A percentile compares a stretch with the other conserved stretches of the same genome.
These are phyloP conservation scores for Nematostella vectensis DNA, from an alignment of 92 coral and sea anemone species.

Conservation along the genomic window DNA sequence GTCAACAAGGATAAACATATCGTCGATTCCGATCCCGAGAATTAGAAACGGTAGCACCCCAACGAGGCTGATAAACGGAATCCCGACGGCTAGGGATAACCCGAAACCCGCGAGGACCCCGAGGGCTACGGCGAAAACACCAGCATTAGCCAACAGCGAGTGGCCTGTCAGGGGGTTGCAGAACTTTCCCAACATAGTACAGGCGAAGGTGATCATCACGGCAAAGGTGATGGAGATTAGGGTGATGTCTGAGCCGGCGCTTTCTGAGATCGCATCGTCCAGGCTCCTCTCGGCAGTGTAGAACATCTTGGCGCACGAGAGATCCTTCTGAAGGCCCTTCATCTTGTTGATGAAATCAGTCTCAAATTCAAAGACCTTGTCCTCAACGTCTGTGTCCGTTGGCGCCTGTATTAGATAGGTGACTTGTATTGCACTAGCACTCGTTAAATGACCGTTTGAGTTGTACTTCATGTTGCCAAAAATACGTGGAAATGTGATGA, in stretches of 20 bases:
- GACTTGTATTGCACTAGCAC: conserved; percentile 33
- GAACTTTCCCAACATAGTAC: conserved; percentile 51
- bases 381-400: conserved; percentile 14
- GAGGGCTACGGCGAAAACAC: conserved; percentile 54
- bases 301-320: conserved; percentile 37
- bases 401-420: conserved; percentile 27
- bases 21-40: conserved; percentile 78
- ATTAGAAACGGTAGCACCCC: conserved; percentile 74
- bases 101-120: conserved; percentile 66
- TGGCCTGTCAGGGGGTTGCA: conserved; percentile 67
- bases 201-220: conserved; percentile 53
- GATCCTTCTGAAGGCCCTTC: conserved; percentile 12
- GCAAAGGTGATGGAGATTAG: conserved; percentile 46
- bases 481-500: conserved; percentile 21
- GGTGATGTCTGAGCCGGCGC: conserved; percentile 62
- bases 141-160: conserved; percentile 48
- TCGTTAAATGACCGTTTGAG: neutral
- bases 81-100: conserved; percentile 35
- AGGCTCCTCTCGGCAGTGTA: conserved; percentile 57
- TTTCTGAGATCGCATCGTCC: conserved; percentile 83
- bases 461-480: conserved; percentile 27
- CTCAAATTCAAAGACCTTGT: conserved; percentile 39
- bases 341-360: conserved; percentile 40
- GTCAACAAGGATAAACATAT: conserved; percentile 65
- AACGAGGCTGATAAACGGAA: conserved; percentile 53